A percentile compares a stretch with the other conserved stretches of the same genome.
phyloP scores from a whole-genome alignment of 2,888 invertebrate species.

The Plebejus anna region DNA sequence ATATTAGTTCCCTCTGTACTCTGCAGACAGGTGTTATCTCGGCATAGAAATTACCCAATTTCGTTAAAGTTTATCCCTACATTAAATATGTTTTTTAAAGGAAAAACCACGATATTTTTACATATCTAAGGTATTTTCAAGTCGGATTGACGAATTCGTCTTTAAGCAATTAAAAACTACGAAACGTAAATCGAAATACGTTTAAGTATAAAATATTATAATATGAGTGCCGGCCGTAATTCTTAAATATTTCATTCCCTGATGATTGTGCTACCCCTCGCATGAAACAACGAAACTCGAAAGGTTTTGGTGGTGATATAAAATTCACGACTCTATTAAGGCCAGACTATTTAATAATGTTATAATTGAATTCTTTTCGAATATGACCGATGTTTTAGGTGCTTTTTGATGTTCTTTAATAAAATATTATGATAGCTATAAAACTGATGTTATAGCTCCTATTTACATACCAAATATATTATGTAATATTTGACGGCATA shows the following conservation, averaged over 20 bases:
- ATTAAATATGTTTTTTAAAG: neutral
- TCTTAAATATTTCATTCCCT: neutral
- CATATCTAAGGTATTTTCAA: neutral
- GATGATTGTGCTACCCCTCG: neutral
- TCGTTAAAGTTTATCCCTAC: neutral
- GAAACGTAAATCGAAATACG: neutral
- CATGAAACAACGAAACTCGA: slow-evolving; percentile 5
- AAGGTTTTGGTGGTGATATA: neutral
- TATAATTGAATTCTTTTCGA: neutral
- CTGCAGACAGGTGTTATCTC: neutral
- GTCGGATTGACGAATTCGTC: too few relatives aligned
- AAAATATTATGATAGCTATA: too few relatives aligned
- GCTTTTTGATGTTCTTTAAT: too few relatives aligned
- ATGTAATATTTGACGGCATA: too few relatives aligned
- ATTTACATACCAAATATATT: too few relatives aligned
- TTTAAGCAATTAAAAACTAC: neutral
- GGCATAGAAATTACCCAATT: neutral
- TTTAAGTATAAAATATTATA: neutral
- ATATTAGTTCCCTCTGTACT: neutral
- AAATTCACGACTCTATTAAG: slow-evolving; percentile 2
- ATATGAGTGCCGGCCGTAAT: neutral
- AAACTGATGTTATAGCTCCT: too few relatives aligned
- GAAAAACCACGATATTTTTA: too few relatives aligned
- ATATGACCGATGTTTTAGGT: neutral
- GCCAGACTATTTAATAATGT: neutral